Conservation (phyloP, 2,113 vertebrate genomes). For the Sebastes schlegelii region DNA sequence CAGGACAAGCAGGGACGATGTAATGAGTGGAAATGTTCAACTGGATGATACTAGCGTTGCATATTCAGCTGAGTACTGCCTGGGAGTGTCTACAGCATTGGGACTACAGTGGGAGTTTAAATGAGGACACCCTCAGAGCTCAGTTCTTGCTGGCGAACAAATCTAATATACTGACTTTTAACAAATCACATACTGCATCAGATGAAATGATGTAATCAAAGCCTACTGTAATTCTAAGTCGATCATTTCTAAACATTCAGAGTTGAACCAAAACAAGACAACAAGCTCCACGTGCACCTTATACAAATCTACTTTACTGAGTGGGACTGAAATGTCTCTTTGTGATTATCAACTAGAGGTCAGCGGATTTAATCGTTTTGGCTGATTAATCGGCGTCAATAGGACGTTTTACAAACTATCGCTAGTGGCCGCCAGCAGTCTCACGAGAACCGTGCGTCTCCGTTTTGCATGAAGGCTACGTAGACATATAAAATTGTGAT, state of each 20-base stretch:
- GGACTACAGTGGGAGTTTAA: constrained; percentile 44
- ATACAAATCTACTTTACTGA: not conserved
- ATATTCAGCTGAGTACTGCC: constrained; percentile 19
- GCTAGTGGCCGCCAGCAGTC: too few species aligned
- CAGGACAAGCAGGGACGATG: not conserved
- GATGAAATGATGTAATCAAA: constrained; percentile 29
- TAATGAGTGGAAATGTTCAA: constrained; percentile 22
- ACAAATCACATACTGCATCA: constrained; percentile 54
- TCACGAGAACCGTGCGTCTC: too few species aligned
- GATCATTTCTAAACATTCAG: constrained; percentile 23
- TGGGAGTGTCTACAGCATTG: not conserved
- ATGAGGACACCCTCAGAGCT: constrained; percentile 36
- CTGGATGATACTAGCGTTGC: constrained; percentile 1
- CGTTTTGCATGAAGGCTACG: too few species aligned
- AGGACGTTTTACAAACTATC: too few species aligned
- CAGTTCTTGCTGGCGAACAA: constrained; percentile 33
- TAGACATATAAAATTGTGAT: too few species aligned
- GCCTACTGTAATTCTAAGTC: constrained; percentile 5
- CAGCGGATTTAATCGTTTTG: too few species aligned
- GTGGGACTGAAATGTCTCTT: too few species aligned
- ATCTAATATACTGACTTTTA: constrained; percentile 61
- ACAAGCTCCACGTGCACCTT: not conserved
- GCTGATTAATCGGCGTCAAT: too few species aligned
- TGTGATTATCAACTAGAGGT: not conserved
- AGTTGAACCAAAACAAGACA: not conserved